Evolutionary conservation across 1,140 invertebrate species (phyloP).

Genomic region (Neodiprion lecontei): DNA sequence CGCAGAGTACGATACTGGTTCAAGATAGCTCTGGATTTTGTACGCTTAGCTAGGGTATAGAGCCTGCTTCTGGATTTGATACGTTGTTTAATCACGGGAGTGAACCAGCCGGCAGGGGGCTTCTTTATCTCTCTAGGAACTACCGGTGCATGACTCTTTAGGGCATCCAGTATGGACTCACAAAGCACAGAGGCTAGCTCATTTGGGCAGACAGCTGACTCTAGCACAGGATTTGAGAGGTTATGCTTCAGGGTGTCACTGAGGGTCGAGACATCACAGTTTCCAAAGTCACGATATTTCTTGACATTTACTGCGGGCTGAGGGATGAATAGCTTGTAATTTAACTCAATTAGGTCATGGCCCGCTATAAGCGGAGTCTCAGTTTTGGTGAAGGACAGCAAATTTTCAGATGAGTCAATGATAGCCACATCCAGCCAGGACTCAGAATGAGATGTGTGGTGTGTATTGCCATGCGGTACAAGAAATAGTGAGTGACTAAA

Average conservation of each 20-base stretch:
- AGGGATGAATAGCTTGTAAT: background rate
- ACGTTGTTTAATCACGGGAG: too few relatives aligned
- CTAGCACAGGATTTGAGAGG: background rate
- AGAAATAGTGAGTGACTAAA: background rate
- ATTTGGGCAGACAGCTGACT: background rate
- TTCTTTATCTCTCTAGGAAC: background rate
- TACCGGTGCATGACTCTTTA: background rate
- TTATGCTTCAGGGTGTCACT: background rate
- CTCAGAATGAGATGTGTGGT: slow-evolving; percentile 10
- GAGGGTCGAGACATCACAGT: background rate
- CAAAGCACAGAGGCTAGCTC: background rate
- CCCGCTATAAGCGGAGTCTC: slow-evolving; percentile 14
- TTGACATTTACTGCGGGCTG: background rate
- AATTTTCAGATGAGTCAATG: slow-evolving; percentile 12
- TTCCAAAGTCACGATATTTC: background rate
- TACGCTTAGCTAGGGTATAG: background rate
- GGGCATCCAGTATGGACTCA: background rate
- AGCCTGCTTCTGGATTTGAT: background rate
- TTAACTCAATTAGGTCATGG: slow-evolving; percentile 14
- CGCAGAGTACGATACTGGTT: background rate
- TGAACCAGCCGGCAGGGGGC: background rate
- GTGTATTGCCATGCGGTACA: slow-evolving; percentile 10
- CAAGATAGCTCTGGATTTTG: background rate
- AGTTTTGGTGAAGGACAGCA: slow-evolving; percentile 9
- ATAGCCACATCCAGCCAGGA: slow-evolving; percentile 22